Evolutionary conservation across 2,888 invertebrate species (phyloP).

Genomic region (Neoscelio sp.): DNA sequence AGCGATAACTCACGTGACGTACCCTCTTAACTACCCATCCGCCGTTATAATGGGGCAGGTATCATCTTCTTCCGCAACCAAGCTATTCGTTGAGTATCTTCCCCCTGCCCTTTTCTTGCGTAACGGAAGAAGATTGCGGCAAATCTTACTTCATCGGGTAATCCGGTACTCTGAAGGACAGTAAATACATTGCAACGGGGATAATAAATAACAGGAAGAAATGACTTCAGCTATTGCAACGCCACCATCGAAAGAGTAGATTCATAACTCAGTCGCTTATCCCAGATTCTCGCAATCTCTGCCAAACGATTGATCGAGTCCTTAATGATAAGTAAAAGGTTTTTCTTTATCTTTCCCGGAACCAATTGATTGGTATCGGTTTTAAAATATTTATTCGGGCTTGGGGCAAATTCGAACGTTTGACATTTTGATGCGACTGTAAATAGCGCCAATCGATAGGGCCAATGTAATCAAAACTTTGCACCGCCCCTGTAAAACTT

Average conservation of each 20-base stretch:
- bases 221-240: constrained; percentile 27
- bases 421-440: no score
- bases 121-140: constrained; percentile 64
- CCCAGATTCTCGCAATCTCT: neutral
- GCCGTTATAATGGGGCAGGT: constrained; percentile 59
- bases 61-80: constrained; percentile 48
- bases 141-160: constrained; percentile 57
- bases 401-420: no score
- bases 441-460: neutral
- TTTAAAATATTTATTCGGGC: constrained; percentile 23
- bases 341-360: constrained; percentile 10
- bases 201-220: constrained; percentile 65
- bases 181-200: constrained; percentile 62
- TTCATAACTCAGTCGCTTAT: constrained; percentile 33
- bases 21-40: constrained; percentile 55
- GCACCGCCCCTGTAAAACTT: no score
- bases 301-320: neutral
- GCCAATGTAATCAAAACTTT: no score
- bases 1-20: constrained; percentile 71
- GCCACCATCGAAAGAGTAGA: constrained; percentile 16
- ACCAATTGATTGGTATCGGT: constrained; percentile 31
- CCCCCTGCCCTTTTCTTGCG: constrained; percentile 66
- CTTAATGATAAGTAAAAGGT: constrained; percentile 40
- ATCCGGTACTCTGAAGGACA: constrained; percentile 63
- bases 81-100: constrained; percentile 26